Evolutionary conservation across 2,797 vertebrate genomes (phyloP).

Genomic region (Xerus rutilus): DNA sequence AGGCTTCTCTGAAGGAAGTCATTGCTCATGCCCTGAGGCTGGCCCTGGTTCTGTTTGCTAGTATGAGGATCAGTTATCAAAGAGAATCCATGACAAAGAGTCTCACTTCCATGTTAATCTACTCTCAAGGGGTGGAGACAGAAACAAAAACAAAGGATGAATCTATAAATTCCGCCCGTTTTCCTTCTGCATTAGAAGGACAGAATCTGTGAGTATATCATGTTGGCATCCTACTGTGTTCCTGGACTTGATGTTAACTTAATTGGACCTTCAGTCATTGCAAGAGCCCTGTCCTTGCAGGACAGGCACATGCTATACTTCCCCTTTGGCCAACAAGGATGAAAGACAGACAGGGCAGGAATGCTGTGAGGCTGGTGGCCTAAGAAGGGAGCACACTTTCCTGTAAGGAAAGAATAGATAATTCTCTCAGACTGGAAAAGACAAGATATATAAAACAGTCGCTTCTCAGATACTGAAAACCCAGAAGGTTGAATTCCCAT

Average conservation of each 20-base stretch:
- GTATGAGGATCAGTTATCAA: background rate
- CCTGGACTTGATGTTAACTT: background rate
- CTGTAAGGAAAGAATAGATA: background rate
- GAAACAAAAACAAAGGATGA: background rate
- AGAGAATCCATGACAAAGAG: background rate
- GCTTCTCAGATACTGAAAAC: background rate
- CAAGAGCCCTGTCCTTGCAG: background rate
- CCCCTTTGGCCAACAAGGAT: background rate
- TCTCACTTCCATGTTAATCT: background rate
- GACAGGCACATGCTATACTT: background rate
- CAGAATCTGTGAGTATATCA: background rate
- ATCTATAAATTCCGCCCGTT: background rate
- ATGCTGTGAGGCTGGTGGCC: background rate
- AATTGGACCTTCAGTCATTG: background rate
- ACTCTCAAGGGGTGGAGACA: no score
- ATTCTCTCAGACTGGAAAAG: background rate
- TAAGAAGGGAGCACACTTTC: background rate
- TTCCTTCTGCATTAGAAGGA: background rate
- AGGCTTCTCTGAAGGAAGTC: background rate
- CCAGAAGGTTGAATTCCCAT: background rate
- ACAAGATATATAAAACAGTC: background rate
- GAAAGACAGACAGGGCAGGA: background rate
- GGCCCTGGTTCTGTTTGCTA: background rate
- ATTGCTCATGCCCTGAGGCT: background rate
- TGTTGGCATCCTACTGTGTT: background rate